phyloP scores from a whole-genome alignment of 2,888 invertebrate genomes.

The Malthinus seriepunctatus region DNA sequence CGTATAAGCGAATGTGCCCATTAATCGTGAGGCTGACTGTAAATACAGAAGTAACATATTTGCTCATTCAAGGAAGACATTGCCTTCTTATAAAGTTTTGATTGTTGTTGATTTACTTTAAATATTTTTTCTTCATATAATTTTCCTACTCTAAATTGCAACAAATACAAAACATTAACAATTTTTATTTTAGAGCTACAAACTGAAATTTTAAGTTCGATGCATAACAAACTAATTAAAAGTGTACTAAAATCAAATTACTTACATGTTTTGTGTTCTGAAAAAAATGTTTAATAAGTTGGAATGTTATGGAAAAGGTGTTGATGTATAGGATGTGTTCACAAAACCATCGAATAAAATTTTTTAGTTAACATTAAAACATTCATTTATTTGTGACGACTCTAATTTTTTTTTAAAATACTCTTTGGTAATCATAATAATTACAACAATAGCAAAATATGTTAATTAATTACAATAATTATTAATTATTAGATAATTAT shows the following conservation, averaged over 20 bases:
- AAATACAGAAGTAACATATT: too few species aligned
- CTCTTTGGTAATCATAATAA: constrained; percentile 21
- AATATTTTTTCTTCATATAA: too few species aligned
- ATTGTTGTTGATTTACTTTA: too few species aligned
- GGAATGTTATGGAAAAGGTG: constrained; percentile 27
- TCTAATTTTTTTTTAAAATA: constrained; percentile 17
- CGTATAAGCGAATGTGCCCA: too few species aligned
- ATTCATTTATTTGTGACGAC: constrained; percentile 19
- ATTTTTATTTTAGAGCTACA: too few species aligned
- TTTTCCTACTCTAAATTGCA: too few species aligned
- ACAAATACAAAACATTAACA: too few species aligned
- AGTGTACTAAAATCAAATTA: constrained; percentile 20
- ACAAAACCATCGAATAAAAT: constrained; percentile 8
- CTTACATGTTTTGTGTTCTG: constrained; percentile 26
- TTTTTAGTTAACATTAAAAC: constrained; percentile 16
- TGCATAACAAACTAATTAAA: neutral
- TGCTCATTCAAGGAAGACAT: too few species aligned
- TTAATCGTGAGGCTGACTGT: too few species aligned
- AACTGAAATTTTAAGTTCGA: too few species aligned
- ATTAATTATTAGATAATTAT: neutral
- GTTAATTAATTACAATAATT: constrained; percentile 1
- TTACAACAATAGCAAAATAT: constrained; percentile 15
- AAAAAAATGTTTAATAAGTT: constrained; percentile 21
- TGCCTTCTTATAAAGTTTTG: too few species aligned
- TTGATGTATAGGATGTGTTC: constrained; percentile 19